Evolutionary conservation across 2,113 vertebrate genomes (phyloP), one percentile per base, ranked within the genome.

Genomic region (Anguilla rostrata): DNA sequence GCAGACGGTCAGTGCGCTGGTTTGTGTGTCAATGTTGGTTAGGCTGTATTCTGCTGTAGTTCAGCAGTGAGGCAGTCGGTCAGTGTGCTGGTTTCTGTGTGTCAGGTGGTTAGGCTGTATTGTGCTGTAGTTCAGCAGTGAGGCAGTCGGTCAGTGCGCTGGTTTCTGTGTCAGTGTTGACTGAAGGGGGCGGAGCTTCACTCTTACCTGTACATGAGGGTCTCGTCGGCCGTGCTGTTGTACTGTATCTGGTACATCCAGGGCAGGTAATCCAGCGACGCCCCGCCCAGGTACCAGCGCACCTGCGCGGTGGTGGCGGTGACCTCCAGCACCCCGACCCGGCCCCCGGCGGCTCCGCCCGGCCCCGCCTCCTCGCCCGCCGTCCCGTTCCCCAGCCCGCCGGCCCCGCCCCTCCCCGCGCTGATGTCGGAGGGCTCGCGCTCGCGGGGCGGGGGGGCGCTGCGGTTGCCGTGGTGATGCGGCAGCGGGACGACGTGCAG

Each of bases 401-500:
- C 82, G 83, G 83, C 46, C 11, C 85, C 89, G n/a, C 87, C 89
- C 16, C 87, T 87, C 8, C 87, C 94, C 0, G 92, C 92, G 9
- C 94, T 95, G 2, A 96, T 96, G 88, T 96, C 96, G 0, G 95
- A 96, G 39, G 95, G 94, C 22, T 94, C 95, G 0, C 95, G 95
- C 49, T 92, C 91, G 26, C 91, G 91, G 83, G 91, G 91, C 0
- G 91, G 92, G 0, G 90, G 49, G 16, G 86, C 89, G 0, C 95
- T 95, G 81, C 93, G 89, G 29, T 97, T 97, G 14, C 95, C 96
- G 0, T 96, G 90, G 16, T 97, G 97, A 53, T 53, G 71, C 40
- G 97, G 97, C 88, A 98, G 90, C 16, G 97, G 97, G 88, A 98
- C 96, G 88, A 98, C 96, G 91, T 96, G 97, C 11, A 98, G 92